A percentile compares a stretch with the other conserved stretches of the same genome.
These are phyloP conservation scores for Rhynchophorus ferrugineus DNA, from an alignment of 1,140 invertebrate species.

Conservation along the genomic window DNA sequence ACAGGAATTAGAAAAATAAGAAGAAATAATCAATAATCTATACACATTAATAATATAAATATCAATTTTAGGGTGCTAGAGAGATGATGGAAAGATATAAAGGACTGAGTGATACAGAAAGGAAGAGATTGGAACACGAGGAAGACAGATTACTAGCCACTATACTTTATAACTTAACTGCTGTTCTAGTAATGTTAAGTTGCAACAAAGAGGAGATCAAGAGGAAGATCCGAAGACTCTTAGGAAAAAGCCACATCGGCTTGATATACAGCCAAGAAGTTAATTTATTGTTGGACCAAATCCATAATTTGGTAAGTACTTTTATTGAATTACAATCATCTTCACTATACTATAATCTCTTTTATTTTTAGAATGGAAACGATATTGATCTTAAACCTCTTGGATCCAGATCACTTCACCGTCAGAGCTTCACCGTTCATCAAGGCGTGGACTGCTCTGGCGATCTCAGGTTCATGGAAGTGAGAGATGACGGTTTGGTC, in stretches of 20 bases:
- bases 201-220: conserved; percentile 80
- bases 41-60: neutral
- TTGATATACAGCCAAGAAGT: conserved; percentile 96
- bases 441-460: conserved; percentile 84
- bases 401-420: conserved; percentile 83
- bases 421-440: conserved; percentile 97
- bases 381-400: conserved; percentile 94
- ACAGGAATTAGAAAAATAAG: too few relatives aligned
- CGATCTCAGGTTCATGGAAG: conserved; percentile 84
- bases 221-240: conserved; percentile 83
- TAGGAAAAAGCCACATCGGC: conserved; percentile 98
- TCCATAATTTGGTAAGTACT: conserved; percentile 80
- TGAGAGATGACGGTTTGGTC: conserved; percentile 95
- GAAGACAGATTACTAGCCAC: conserved; percentile 94
- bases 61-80: conserved; percentile 60
- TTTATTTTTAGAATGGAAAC: conserved; percentile 70
- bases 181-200: conserved; percentile 92
- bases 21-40: too few relatives aligned
- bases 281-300: conserved; percentile 91
- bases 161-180: conserved; percentile 92
- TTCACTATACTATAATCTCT: too few relatives aligned
- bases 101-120: conserved; percentile 85
- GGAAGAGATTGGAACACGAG: conserved; percentile 94
- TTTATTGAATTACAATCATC: too few relatives aligned
- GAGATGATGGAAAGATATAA: conserved; percentile 99